A percentile compares a stretch with the other conserved stretches of the same genome.
These are phyloP conservation scores for Myotis pilosus DNA, from an alignment of 2,797 vertebrate genomes.

Conservation along the genomic window DNA sequence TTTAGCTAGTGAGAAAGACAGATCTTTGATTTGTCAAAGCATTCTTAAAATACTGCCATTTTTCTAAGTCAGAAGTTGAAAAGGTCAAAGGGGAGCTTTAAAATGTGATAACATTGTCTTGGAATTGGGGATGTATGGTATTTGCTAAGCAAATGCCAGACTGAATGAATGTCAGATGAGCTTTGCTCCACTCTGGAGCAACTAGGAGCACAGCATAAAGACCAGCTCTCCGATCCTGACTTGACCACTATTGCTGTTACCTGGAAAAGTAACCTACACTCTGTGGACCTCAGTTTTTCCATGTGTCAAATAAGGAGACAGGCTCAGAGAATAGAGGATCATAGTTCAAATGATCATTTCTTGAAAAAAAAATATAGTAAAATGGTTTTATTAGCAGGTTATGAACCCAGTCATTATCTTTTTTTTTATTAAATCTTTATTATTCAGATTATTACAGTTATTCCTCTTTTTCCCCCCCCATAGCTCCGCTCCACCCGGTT, in stretches of 20 bases:
- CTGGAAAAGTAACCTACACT: neutral
- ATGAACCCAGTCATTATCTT: neutral
- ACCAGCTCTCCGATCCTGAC: neutral
- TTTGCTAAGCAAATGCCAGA: conserved; percentile 44
- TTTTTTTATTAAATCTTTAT: neutral
- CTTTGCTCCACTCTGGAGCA: neutral
- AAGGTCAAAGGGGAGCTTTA: conserved; percentile 48
- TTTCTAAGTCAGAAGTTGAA: neutral
- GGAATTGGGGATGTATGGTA: neutral
- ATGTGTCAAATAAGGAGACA: neutral
- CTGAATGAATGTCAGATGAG: neutral
- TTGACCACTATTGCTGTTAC: neutral
- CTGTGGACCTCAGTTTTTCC: neutral
- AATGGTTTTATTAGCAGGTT: neutral
- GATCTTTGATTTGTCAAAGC: conserved; percentile 14
- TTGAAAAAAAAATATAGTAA: neutral
- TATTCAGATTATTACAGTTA: too few species aligned
- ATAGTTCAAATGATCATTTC: conserved; percentile 7
- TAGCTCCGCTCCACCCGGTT: too few species aligned
- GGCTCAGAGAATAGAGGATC: neutral
- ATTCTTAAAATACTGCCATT: neutral
- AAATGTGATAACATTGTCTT: neutral
- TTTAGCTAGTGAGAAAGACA: neutral
- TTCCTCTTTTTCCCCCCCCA: too few species aligned
- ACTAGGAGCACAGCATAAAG: neutral